Conservation (phyloP, 2,113 vertebrate genomes). For the Triplophysa rosa region DNA sequence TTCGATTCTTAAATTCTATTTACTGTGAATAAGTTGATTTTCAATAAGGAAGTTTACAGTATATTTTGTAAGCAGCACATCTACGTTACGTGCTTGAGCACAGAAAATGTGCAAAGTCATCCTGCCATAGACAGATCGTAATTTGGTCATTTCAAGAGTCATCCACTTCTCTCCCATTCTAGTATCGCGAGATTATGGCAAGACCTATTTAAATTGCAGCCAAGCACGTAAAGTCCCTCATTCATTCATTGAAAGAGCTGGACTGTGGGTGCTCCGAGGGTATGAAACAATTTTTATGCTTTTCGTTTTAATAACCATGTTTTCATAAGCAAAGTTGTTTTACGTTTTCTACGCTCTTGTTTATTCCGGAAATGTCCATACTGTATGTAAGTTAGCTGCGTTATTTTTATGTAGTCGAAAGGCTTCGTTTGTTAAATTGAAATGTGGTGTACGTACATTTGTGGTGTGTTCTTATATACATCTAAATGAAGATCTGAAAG, state of each 20-base stretch:
- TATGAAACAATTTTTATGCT: not conserved
- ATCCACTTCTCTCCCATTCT: not conserved
- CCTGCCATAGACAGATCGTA: slow-evolving; percentile 47
- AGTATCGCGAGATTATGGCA: slow-evolving; percentile 32
- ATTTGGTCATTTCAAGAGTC: not conserved
- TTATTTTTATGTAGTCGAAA: not conserved
- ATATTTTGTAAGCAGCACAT: not conserved
- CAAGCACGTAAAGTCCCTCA: not conserved
- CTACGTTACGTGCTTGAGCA: no score
- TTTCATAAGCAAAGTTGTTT: not conserved
- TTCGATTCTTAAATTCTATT: no score
- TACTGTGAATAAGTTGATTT: not conserved
- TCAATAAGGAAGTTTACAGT: not conserved
- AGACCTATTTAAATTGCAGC: slow-evolving; percentile 58
- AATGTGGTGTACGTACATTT: no score
- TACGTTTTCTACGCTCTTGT: not conserved
- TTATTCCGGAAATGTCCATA: not conserved
- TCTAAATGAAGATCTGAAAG: no score
- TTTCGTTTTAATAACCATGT: not conserved
- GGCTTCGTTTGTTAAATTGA: no score
- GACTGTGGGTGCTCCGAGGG: not conserved
- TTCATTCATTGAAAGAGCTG: not conserved
- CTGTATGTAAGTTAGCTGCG: no score
- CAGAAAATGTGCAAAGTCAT: slow-evolving; percentile 73
- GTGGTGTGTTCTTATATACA: no score